A percentile compares a stretch with the other conserved stretches of the same genome.
phyloP scores from a whole-genome alignment of 2,113 vertebrate species.

The Gallinago media region DNA sequence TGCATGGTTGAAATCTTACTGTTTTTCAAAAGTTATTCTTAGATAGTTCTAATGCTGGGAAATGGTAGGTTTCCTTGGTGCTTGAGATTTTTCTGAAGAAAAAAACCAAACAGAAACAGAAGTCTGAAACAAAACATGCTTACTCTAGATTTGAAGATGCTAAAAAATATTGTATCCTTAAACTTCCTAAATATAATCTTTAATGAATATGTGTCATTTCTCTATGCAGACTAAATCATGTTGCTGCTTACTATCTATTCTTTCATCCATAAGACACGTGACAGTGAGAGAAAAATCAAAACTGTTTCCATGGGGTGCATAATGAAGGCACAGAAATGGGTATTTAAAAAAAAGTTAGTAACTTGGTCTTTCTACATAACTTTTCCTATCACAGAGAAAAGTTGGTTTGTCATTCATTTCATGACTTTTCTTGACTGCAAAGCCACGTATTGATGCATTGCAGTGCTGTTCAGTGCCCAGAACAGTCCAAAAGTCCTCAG shows the following conservation, averaged over 20 bases:
- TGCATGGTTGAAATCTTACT: not conserved
- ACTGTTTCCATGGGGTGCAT: fast-evolving
- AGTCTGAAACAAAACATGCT: not conserved
- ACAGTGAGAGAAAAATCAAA: not conserved
- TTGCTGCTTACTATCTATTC: not conserved
- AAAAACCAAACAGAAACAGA: not conserved
- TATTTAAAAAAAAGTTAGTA: not conserved
- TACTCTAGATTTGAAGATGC: not conserved
- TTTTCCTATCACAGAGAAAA: not conserved
- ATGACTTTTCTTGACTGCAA: not conserved
- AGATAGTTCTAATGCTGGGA: not conserved
- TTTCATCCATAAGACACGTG: not conserved
- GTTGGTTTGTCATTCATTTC: not conserved
- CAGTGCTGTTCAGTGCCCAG: not conserved
- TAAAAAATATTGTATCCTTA: not conserved
- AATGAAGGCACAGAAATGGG: not conserved
- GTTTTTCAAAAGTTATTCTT: not conserved
- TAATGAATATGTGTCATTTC: not conserved
- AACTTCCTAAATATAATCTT: not conserved
- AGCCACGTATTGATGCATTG: not conserved
- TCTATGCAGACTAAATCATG: not conserved
- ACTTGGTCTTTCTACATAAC: not conserved
- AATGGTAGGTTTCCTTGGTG: not conserved
- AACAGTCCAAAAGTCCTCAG: not conserved
- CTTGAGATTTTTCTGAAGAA: not conserved